Evolutionary conservation across 2,797 vertebrate species (phyloP).

Genomic region (Halcyon smyrnensis): DNA sequence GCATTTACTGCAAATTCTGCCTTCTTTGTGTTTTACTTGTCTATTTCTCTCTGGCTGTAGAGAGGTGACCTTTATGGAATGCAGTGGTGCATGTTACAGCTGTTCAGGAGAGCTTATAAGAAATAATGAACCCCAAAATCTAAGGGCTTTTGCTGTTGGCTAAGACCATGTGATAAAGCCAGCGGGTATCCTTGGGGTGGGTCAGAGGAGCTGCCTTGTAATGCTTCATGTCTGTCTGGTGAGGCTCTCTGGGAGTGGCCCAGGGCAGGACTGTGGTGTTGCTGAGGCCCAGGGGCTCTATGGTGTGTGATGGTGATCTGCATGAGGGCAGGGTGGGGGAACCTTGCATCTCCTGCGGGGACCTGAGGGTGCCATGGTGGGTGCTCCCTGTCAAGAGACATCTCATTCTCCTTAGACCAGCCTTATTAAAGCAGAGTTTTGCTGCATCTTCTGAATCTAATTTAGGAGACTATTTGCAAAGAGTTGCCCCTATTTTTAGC

Average conservation of each 20-base stretch:
- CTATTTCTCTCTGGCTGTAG: neutral
- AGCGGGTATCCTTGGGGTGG: neutral
- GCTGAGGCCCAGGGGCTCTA: neutral
- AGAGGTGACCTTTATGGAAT: neutral
- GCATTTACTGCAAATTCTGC: neutral
- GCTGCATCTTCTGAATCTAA: constrained; percentile 5
- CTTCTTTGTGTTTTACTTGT: neutral
- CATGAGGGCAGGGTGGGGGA: neutral
- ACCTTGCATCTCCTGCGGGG: accelerated
- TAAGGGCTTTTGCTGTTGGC: neutral
- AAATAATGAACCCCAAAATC: accelerated
- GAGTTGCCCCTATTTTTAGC: constrained; percentile 28
- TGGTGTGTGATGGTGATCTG: accelerated
- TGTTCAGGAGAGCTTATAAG: neutral
- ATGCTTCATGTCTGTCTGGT: accelerated
- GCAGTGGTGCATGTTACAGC: accelerated
- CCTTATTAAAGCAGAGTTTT: neutral
- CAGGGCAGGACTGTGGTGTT: accelerated
- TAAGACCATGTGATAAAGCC: neutral
- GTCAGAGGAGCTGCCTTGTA: neutral
- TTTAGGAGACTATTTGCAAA: neutral
- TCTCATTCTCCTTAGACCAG: neutral
- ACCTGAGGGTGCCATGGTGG: accelerated
- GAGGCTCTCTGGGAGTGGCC: neutral
- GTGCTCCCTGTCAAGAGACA: neutral